phyloP scores from a whole-genome alignment of 2,888 invertebrate species.

The Morpho helenor region DNA sequence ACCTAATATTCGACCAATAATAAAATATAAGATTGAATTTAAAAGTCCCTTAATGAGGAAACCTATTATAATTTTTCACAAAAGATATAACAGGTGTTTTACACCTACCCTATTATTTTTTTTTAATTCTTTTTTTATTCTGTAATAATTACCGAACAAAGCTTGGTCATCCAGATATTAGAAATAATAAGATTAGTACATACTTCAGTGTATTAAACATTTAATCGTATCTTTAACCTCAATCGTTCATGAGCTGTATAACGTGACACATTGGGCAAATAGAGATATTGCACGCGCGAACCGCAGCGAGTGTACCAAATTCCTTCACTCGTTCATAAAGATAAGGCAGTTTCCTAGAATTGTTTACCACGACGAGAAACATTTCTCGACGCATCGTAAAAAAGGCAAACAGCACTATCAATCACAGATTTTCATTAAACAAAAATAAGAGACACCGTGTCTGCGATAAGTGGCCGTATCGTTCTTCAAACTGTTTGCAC shows the following conservation, averaged over 20 bases:
- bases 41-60: no score
- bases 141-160: no score
- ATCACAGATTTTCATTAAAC: constrained; percentile 1
- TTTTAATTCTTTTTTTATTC: no score
- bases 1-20: no score
- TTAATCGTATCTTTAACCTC: not conserved
- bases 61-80: no score
- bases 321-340: constrained; percentile 5
- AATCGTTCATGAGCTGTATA: not conserved
- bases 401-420: constrained; percentile 2
- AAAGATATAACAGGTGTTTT: no score
- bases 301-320: not conserved
- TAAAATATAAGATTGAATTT: no score
- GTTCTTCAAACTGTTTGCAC: no score
- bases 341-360: constrained; percentile 12
- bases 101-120: no score
- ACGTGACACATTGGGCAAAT: constrained; percentile 7
- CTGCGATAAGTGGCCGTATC: not conserved
- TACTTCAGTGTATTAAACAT: no score
- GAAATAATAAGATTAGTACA: no score
- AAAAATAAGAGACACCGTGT: not conserved
- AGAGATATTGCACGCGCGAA: not conserved
- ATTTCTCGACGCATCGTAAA: not conserved
- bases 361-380: constrained; percentile 3
- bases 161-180: no score